Evolutionary conservation across 2,888 invertebrate genomes (phyloP), one percentile per base, ranked within the genome.

Genomic region (Orchesellides sinensis): DNA sequence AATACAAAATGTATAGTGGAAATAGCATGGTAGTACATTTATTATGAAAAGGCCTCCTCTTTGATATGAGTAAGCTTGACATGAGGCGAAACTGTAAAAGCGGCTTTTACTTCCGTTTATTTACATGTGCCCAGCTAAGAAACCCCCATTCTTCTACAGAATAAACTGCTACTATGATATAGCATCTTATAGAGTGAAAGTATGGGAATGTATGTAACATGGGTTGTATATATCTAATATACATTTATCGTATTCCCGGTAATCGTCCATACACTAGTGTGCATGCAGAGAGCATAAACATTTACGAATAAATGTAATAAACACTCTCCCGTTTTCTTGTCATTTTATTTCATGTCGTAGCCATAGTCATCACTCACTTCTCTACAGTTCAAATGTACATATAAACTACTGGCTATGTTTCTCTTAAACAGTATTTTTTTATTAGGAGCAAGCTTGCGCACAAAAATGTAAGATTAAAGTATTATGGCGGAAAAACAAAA

Each of bases 401-500:
- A 52, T 27, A 21, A 10, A 21, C 40, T 12, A 21, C 2, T 49
- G 40, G 29, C 40, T 8, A 21, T 2, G 27, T 32, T n/a, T 19
- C 25, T n/a, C n/a, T n/a, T n/a, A n/a, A n/a, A n/a, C n/a, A n/a
- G n/a, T n/a, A n/a, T n/a, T 32, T 5, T 61, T 61, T 61, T 61
- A 61, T 12, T 14, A 32, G 61, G 12, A 19, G 17, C 66, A 66
- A 49, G 49, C 65, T 74, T 56, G 72, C 59, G 59, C 40, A 59
- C 35, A 23, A 52, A 49, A 47, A 68, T 66, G 52, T 40, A 49
- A 73, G 73, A 81, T 81, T 81, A 81, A 73, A 73, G 80, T 80
- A 73, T 80, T 73, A 74, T 49, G 74, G 23, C 72, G 29, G 54
- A 59, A 45, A 66, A 73, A 70, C 70, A 79, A 79, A 70, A 73